Evolutionary conservation across 2,888 invertebrate species (phyloP).

Genomic region (Callosobruchus maculatus): DNA sequence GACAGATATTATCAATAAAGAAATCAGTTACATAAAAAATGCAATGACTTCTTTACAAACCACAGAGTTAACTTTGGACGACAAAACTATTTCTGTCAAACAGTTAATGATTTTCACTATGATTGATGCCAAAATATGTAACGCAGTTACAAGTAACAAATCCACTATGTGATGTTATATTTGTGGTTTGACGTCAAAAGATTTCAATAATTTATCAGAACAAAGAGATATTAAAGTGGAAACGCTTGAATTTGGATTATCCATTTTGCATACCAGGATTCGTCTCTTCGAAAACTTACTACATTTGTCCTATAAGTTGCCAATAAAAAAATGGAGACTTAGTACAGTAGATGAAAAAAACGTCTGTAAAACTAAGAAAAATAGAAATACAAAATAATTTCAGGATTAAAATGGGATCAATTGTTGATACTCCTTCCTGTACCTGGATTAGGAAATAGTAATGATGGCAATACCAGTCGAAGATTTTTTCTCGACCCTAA

Average conservation of each 20-base stretch:
- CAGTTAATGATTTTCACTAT: slow-evolving; percentile 21
- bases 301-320: background rate
- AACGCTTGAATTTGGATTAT: slow-evolving; percentile 13
- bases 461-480: slow-evolving; percentile 30
- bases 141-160: slow-evolving; percentile 16
- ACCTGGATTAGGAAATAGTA: slow-evolving; percentile 25
- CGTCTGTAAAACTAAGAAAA: slow-evolving; percentile 10
- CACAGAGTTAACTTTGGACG: slow-evolving; percentile 7
- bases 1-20: slow-evolving; percentile 27
- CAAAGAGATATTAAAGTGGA: background rate
- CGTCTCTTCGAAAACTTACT: slow-evolving; percentile 15
- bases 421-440: slow-evolving; percentile 28
- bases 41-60: no score
- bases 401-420: slow-evolving; percentile 13
- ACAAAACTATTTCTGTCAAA: slow-evolving; percentile 6
- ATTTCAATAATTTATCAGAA: slow-evolving; percentile 12
- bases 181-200: slow-evolving; percentile 11
- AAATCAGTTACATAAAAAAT: slow-evolving; percentile 17
- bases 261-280: slow-evolving; percentile 19
- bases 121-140: slow-evolving; percentile 33
- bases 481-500: slow-evolving; percentile 26
- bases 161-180: slow-evolving; percentile 29
- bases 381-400: slow-evolving; percentile 24
- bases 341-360: slow-evolving; percentile 4
- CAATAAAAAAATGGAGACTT: background rate